Percentiles rank a stretch among this genome's conserved stretches.
Evolutionary conservation across 2,113 vertebrate genomes (phyloP).

Genomic region (Hepsetus odoe): DNA sequence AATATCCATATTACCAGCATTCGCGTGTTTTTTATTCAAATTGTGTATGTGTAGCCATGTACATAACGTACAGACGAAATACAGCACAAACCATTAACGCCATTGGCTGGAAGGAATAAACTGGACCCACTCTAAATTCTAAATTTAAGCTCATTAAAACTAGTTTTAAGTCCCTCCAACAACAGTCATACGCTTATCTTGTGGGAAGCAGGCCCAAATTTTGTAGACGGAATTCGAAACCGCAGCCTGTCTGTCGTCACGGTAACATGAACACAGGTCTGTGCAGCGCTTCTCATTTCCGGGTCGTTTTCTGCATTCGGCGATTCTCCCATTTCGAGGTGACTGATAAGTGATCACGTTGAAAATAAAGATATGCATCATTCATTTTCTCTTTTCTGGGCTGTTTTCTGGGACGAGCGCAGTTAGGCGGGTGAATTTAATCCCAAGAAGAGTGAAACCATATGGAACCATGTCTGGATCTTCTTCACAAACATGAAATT

Average conservation of each 20-base stretch:
- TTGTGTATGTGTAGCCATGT: slow-evolving; percentile 3
- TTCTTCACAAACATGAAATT: too few relatives aligned
- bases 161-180: neutral
- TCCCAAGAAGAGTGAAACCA: too few relatives aligned
- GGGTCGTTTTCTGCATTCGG: neutral
- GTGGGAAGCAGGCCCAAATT: neutral
- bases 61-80: neutral
- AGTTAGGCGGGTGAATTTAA: too few relatives aligned
- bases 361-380: slow-evolving; percentile 16
- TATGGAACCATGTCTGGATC: too few relatives aligned
- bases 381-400: neutral
- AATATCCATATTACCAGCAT: slow-evolving; percentile 22
- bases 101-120: neutral
- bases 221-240: neutral
- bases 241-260: slow-evolving; percentile 12
- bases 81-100: slow-evolving; percentile 36
- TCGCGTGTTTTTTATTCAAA: neutral
- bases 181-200: neutral
- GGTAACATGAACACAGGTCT: slow-evolving; percentile 36
- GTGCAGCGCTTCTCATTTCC: slow-evolving; percentile 24
- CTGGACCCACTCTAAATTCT: neutral
- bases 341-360: neutral
- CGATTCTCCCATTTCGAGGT: neutral
- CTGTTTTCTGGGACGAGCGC: neutral
- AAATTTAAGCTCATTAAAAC: neutral